Percentiles rank a stretch among this genome's conserved stretches.
Evolutionary conservation across 2,888 invertebrate genomes (phyloP).

Genomic region (Biston betularia): DNA sequence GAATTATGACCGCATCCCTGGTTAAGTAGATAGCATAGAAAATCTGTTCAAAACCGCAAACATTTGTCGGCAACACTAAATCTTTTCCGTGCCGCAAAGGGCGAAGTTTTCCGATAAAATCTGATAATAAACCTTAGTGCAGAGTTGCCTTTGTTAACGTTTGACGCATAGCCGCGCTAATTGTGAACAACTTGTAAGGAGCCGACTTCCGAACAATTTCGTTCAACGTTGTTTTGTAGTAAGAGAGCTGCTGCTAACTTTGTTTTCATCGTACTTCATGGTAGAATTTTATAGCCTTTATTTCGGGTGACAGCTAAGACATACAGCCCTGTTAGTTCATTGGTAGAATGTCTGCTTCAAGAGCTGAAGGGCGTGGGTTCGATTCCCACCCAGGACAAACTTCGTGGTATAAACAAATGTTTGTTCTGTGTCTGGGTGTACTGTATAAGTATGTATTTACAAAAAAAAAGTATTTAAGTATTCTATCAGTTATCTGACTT

Average conservation of each 20-base stretch:
- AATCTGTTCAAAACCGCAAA: conserved; percentile 7
- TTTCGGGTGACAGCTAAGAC: too few species aligned
- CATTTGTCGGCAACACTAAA: conserved; percentile 25
- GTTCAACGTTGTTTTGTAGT: conserved; percentile 22
- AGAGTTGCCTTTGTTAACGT: conserved; percentile 34
- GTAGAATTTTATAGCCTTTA: too few species aligned
- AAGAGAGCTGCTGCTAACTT: not conserved
- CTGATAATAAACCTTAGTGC: conserved; percentile 36
- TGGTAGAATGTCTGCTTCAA: too few species aligned
- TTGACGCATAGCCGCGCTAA: conserved; percentile 38
- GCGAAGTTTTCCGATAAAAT: conserved; percentile 35
- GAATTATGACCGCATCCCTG: not conserved
- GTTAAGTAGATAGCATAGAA: not conserved
- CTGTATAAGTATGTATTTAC: too few species aligned
- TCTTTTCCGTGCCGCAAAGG: conserved; percentile 29
- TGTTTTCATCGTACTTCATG: not conserved
- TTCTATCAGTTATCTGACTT: too few species aligned
- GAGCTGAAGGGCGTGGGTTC: too few species aligned
- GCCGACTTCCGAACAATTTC: conserved; percentile 24
- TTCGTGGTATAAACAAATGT: too few species aligned
- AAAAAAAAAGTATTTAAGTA: too few species aligned
- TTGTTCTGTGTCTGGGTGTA: too few species aligned
- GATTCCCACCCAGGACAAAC: too few species aligned
- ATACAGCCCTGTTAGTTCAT: too few species aligned
- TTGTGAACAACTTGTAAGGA: conserved; percentile 36